Conservation (phyloP, 2,113 vertebrate species). For the Bettongia penicillata region DNA sequence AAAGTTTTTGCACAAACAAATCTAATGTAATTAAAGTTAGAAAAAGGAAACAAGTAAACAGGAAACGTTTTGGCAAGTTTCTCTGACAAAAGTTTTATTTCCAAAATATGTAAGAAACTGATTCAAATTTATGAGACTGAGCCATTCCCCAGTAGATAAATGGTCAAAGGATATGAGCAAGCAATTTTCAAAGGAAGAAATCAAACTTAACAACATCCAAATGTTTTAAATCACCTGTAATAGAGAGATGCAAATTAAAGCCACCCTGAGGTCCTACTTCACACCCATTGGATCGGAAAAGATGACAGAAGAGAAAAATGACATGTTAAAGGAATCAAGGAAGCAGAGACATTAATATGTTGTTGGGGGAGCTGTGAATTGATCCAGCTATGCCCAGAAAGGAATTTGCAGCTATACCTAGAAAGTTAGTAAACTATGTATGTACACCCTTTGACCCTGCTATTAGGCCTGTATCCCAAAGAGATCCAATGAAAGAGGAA, state of each 20-base stretch:
- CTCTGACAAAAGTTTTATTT: not conserved
- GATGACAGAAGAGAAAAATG: not conserved
- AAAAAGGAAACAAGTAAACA: not conserved
- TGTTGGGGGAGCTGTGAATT: not conserved
- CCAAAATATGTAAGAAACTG: not conserved
- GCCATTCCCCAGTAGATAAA: not conserved
- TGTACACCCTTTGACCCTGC: too few species aligned
- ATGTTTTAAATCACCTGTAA: not conserved
- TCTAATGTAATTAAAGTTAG: not conserved
- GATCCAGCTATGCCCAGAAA: not conserved
- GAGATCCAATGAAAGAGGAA: not conserved
- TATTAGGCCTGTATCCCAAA: not conserved
- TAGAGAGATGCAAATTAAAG: not conserved
- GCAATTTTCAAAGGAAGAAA: not conserved
- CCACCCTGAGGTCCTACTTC: not conserved
- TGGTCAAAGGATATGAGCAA: not conserved
- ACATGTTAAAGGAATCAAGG: not conserved
- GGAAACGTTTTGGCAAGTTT: not conserved
- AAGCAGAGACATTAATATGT: not conserved
- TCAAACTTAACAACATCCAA: not conserved
- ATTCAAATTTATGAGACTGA: not conserved
- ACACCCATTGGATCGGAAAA: not conserved
- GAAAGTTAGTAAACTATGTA: not conserved
- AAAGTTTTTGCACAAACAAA: not conserved
- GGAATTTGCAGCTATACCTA: not conserved